Conservation (phyloP, 2,797 vertebrate species). For the Enteromius treurensis region DNA sequence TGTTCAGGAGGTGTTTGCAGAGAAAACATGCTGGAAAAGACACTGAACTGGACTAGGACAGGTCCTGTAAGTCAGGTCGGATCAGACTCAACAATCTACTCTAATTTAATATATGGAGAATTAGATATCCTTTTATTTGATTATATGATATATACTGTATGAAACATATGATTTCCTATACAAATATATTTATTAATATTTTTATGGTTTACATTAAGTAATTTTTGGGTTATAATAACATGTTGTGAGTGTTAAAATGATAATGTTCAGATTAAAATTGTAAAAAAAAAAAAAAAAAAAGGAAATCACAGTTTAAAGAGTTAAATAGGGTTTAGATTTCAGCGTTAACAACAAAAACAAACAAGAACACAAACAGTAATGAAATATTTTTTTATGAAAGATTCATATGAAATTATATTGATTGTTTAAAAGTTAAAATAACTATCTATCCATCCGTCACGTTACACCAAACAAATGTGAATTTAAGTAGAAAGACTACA, state of each 20-base stretch:
- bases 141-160: background rate
- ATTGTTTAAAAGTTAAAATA: background rate
- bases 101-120: background rate
- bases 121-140: background rate
- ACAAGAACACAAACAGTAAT: no score
- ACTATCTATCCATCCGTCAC: no score
- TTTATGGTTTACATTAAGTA: no score
- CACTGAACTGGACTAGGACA: background rate
- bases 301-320: background rate
- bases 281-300: no score
- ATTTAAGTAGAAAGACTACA: no score
- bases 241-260: background rate
- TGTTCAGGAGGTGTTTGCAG: slow-evolving; percentile 9
- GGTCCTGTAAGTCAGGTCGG: background rate
- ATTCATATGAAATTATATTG: background rate
- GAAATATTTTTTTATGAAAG: background rate
- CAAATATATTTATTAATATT: no score
- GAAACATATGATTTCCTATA: background rate
- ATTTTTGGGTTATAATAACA: no score
- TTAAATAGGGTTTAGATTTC: background rate
- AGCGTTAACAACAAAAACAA: background rate
- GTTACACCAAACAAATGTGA: no score
- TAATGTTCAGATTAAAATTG: background rate
- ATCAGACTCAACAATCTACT: background rate
- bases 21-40: background rate